Evolutionary conservation across 2,113 vertebrate genomes (phyloP), one percentile per base, ranked within the genome.

Genomic region (Alaudala cheleensis): DNA sequence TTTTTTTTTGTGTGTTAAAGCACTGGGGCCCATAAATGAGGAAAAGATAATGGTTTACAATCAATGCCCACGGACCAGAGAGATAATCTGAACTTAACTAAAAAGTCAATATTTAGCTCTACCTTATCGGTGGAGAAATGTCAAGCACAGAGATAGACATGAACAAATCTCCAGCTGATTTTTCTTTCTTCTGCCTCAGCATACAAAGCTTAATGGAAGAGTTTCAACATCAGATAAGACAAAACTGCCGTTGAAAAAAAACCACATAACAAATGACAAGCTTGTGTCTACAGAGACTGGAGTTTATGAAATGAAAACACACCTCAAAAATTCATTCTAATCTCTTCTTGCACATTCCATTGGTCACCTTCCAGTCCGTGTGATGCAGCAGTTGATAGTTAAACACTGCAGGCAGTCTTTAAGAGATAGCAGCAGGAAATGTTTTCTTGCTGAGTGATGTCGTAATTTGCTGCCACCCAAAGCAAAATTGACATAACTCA

Each of bases 141-240:
- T 97, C 98, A 98, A 98, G 88, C 85, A 49, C 74, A 97, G 96
- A 92, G 71, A 97, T 86, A 97, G 96, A 95, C 81, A 95, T 14
- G 79, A 96, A 96, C 95, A 97, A 91, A 96, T 97, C 97, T 97
- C 96, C 93, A 95, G 69, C 91, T 60, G 95, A 97, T 96, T 97
- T 96, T 71, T 97, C 70, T 62, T 97, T 96, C 88, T 95, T 90
- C 53, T 77, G 69, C 90, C 95, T 97, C 42, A 37, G 66, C 20
- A 16, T 96, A 97, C 92, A 97, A 97, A 98, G 95, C 91, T 60
- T 61, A 64, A 69, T 94, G 89, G 94, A 97, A 91, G 94, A 97
- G 56, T 97, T 97, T 98, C 95, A 97, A 70, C 93, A 98, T 98
- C 97, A 97, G 98, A 98, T 98, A 98, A 98, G 81, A 95, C 97